These are phyloP conservation scores for Calvadosia cruxmelitensis DNA, from an alignment of 30 jellyfish, hydroid and myxozoan genomes.

Conservation along the genomic window DNA sequence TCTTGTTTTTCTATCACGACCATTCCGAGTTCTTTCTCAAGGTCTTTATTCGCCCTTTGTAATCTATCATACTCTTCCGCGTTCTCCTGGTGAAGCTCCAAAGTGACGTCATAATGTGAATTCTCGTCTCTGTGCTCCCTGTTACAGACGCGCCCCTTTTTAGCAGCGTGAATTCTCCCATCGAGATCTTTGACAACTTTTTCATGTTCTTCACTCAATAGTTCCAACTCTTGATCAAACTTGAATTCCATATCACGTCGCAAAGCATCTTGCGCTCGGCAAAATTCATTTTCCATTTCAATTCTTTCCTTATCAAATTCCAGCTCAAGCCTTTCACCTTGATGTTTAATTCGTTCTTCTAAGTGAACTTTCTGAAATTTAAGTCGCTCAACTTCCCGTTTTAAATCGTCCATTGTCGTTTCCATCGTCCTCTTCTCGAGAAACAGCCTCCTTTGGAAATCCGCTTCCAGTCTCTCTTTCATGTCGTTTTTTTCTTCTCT, in stretches of 20 bases:
- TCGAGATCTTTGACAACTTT: conserved; percentile 25
- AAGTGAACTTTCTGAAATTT: conserved; percentile 21
- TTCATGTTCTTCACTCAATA: conserved; percentile 51
- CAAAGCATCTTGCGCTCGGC: conserved; percentile 20
- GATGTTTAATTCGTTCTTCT: conserved; percentile 15
- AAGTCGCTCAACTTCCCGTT: conserved; percentile 19
- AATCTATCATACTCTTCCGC: conserved; percentile 30
- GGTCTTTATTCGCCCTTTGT: conserved; percentile 38
- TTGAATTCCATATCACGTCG: conserved; percentile 28
- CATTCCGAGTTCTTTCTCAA: conserved; percentile 31
- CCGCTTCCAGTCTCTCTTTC: conserved; percentile 54
- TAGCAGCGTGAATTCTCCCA: conserved; percentile 4
- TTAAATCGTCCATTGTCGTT: conserved; percentile 32
- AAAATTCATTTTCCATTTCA: conserved; percentile 30
- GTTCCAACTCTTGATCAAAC: conserved; percentile 15
- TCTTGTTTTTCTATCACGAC: conserved; percentile 38
- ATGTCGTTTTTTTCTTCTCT: conserved; percentile 58
- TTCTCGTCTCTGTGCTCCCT: too few species aligned
- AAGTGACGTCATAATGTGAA: neutral
- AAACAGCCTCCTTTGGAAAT: conserved; percentile 32
- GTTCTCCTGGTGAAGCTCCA: conserved; percentile 26
- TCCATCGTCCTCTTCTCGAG: conserved; percentile 37
- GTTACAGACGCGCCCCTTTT: too few species aligned
- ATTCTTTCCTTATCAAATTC: conserved; percentile 29
- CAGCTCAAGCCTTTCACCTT: conserved; percentile 20